Evolutionary conservation across 2,113 vertebrate genomes (phyloP).

Genomic region (Aptenodytes forsteri): DNA sequence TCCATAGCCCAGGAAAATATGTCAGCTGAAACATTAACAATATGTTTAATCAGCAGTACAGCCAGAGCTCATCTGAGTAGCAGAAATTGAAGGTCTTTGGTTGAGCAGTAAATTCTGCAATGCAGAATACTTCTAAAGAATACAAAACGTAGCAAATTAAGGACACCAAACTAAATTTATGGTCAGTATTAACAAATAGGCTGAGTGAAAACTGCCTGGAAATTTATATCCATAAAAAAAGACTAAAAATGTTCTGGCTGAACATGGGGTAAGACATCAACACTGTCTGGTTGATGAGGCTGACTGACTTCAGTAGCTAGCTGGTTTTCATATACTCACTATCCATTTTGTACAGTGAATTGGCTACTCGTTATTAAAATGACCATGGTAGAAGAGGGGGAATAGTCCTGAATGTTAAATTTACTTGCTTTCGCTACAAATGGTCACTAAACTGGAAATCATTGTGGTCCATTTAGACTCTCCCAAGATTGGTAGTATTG

Average conservation of each 20-base stretch:
- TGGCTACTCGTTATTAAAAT: background rate
- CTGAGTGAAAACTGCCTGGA: background rate
- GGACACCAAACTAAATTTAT: background rate
- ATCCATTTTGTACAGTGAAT: background rate
- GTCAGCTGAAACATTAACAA: slow-evolving; percentile 53
- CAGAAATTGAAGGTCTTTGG: background rate
- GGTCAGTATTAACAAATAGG: background rate
- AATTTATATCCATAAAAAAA: background rate
- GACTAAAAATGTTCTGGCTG: background rate
- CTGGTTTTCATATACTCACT: background rate
- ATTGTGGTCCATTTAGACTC: background rate
- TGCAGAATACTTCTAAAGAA: background rate
- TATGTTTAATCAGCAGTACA: slow-evolving; percentile 48
- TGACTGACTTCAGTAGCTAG: background rate
- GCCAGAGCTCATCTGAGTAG: slow-evolving; percentile 23
- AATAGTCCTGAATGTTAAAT: background rate
- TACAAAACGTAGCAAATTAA: background rate
- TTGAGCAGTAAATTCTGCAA: slow-evolving; percentile 12
- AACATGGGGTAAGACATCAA: background rate
- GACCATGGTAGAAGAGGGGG: background rate
- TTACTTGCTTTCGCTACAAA: background rate
- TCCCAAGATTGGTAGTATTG: background rate
- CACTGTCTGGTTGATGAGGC: background rate
- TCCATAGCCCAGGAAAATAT: slow-evolving; percentile 27
- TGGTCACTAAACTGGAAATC: background rate